phyloP scores from a whole-genome alignment of 2,797 vertebrate species.

The Scolopax rusticola region DNA sequence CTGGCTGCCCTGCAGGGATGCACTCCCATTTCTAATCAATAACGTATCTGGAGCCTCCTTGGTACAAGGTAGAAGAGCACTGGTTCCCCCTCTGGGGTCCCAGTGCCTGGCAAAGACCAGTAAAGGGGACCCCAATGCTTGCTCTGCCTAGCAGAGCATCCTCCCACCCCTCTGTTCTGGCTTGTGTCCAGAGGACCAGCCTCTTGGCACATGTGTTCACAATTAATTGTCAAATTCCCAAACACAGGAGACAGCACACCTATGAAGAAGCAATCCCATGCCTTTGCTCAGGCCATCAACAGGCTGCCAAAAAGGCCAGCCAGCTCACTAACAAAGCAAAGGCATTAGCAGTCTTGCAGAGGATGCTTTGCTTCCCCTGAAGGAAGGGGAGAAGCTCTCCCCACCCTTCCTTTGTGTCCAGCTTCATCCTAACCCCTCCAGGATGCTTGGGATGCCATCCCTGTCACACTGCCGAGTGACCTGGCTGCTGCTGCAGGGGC shows the following conservation, averaged over 20 bases:
- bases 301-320: neutral
- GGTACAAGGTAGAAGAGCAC: neutral
- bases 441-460: neutral
- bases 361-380: neutral
- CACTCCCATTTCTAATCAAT: slow-evolving; percentile 9
- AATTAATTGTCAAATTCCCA: neutral
- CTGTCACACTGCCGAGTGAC: neutral
- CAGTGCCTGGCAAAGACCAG: neutral
- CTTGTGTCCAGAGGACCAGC: neutral
- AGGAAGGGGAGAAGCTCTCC: neutral
- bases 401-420: neutral
- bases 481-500: neutral
- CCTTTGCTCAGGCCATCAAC: neutral
- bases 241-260: neutral
- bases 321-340: neutral
- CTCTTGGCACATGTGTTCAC: accelerated
- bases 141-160: neutral
- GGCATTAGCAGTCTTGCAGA: neutral
- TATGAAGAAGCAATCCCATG: accelerated
- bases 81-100: neutral
- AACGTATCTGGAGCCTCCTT: slow-evolving; percentile 1
- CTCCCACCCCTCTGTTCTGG: neutral
- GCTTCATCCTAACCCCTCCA: accelerated
- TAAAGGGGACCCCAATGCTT: neutral
- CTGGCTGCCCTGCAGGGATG: neutral